A percentile compares a stretch with the other conserved stretches of the same genome.
Evolutionary conservation across 2,797 vertebrate species (phyloP).

Genomic region (Cirrhinus molitorella): DNA sequence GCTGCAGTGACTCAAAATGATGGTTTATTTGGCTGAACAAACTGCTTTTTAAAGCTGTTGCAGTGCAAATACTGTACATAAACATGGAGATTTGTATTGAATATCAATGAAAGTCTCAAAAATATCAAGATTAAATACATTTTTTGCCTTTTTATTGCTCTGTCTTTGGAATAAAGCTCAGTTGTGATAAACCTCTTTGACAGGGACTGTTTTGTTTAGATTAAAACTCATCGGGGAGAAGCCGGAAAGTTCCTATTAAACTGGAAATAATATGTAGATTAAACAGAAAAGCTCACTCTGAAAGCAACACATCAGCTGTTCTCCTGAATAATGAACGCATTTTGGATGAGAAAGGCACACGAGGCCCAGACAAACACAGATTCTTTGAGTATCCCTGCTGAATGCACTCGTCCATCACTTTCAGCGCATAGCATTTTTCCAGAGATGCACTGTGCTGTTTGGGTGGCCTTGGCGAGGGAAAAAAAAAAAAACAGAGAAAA

Average conservation of each 20-base stretch:
- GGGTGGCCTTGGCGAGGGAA: constrained; percentile 3
- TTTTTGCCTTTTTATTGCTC: neutral
- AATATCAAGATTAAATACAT: neutral
- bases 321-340: constrained; percentile 21
- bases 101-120: constrained; percentile 2
- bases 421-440: constrained; percentile 3
- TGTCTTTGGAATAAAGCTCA: neutral
- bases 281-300: constrained; percentile 1
- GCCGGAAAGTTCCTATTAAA: constrained; percentile 7
- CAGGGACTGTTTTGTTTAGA: neutral
- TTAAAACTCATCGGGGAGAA: neutral
- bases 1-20: neutral
- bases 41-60: neutral
- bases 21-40: neutral
- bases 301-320: constrained; percentile 37
- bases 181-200: constrained; percentile 11
- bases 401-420: constrained; percentile 34
- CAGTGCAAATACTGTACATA: constrained; percentile 11
- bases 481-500: neutral
- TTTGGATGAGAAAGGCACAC: neutral
- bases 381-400: constrained; percentile 7
- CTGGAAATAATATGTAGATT: constrained; percentile 30
- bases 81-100: neutral
- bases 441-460: constrained; percentile 11
- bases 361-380: neutral